Evolutionary conservation across 2,113 vertebrate species (phyloP), one percentile per base, ranked within the genome.

Genomic region (Halcyon malimbica): DNA sequence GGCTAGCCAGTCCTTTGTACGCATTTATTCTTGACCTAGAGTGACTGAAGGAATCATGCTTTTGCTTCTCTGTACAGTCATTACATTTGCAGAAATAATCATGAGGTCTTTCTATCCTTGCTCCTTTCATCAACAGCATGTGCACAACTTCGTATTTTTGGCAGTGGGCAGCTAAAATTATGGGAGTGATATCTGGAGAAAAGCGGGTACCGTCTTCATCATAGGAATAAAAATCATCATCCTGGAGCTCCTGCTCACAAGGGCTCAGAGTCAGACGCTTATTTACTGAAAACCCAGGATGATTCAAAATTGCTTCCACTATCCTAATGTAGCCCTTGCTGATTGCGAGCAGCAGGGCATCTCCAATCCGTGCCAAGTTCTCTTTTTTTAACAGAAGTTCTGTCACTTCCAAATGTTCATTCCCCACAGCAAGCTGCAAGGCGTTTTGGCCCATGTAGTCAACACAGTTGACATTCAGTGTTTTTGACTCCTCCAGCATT

Each of bases 81-180:
- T 85, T 97, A 80, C 99, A 99, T 87, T 98, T 98, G 96, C 99
- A 99, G 97, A 99, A 99, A 91, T 99, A 99, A 95, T 99, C 98
- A 67, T 99, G 99, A 29, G 99, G 99, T 71, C 98, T 97, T 96
- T 99, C 98, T 93, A 99, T 99, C 86, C 98, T 96, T 1, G 99
- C 99, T 23, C 99, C 99, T 96, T 98, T 98, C 91, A 98, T 94
- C 83, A 99, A 97, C 51, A 99, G 97, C 98, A 99, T 98, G 93
- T 99, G 99, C 75, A 99, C 99, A 6, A 99, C 98, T 93, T 99
- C 99, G 96, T 99, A 99, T 94, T 99, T 99, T 96, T 99, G 99
- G 97, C 99, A 99, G 95, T 99, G 99, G 41, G 99, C 98, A 42
- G 99, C 99, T 97, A 99, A 98, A 94, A 99, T 99, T 42, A 99